Evolutionary conservation across 2,888 invertebrate genomes (phyloP), one percentile per base, ranked within the genome.

Genomic region (Ophioninae sp.): DNA sequence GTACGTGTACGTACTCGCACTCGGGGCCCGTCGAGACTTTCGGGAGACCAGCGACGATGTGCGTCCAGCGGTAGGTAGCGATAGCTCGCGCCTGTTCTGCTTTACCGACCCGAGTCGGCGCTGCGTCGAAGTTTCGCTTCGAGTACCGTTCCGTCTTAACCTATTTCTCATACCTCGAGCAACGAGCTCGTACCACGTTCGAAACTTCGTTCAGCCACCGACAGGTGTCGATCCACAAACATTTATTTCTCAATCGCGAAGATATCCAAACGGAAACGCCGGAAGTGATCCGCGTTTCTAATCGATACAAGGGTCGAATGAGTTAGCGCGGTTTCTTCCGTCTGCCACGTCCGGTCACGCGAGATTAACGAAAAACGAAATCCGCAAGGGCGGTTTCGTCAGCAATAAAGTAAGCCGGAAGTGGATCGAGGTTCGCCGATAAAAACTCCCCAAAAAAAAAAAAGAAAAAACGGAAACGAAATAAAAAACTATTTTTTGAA

Each of bases 291-390:
- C 81, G n/a, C 0, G 23, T 74, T 79, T 65, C 72, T 61, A 61
- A 10, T 50, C 20, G n/a, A 62, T 21, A 62, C 17, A 70, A 67
- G 70, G 67, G 41, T 69, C 78, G 59, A 72, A 83, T 69, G 81
- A 74, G 73, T 30, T 74, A 21, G 65, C 37, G 21, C 17, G 41
- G 56, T 61, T 64, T 41, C 30, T 56, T 61, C 59, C 56, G 8
- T 59, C 74, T 20, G 80, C 44, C 61, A 57, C 78, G 75, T 85
- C 64, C 80, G 80, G 57, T 67, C 68, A 7, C n/a, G 2, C 21
- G 44, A 23, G 20, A 62, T 7, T 5, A 17, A 8, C n/a, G 7
- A 37, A 20, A 10, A 17, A 2, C 50, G 56, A 64, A 70, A 50
- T 5, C 10, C 50, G 6, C 5, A 39, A 17, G 50, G 64, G 13